Base-by-base conservation (phyloP, 2,888 invertebrate genomes). In the Brachycybe producta region DNA sequence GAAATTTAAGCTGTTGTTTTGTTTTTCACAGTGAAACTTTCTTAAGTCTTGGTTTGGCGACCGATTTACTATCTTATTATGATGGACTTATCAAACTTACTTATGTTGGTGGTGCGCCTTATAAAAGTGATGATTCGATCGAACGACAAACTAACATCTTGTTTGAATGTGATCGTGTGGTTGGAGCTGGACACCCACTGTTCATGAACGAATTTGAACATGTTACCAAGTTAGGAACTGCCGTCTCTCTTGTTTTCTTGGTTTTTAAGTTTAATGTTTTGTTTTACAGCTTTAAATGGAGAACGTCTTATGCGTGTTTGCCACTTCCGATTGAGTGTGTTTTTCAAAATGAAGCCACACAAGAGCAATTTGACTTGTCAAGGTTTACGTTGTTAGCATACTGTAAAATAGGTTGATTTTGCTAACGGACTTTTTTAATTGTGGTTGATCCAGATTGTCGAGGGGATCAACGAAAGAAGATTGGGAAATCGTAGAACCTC, bases 31-130 rank as follows among this genome's bases (percentile, higher is more conserved):
- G n/a, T n/a, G n/a, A n/a, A n/a, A n/a, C n/a, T n/a, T n/a, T n/a
- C n/a, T n/a, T 54, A 53, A 57, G 52, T 40, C 44, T 56, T 5
- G 66, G 65, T 5, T 56, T 59, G 49, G 57, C 59, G 11, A 59
- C 52, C 15, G 42, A 56, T 7, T 52, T 56, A 8, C 49, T 66
- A 15, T 51, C 52, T 4, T 67, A 66, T 50, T 61, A 57, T 51
- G 62, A 66, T 58, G 65, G 66, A 2, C 57, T 65, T 32, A 55
- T 66, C 5, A 66, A 65, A 35, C 52, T 67, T 34, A 65, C 63
- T 1, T 66, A 65, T 48, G 53, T 57, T 5, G 59, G 56, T 19
- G 65, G 65, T 1, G 63, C 62, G 23, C 52, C 56, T 3, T 65
- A 65, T 53, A 54, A 59, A 46, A 56, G 60, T 51, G 43, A 43